Conservation (phyloP, 2,113 vertebrate species). For the Paramisgurnus dabryanus region DNA sequence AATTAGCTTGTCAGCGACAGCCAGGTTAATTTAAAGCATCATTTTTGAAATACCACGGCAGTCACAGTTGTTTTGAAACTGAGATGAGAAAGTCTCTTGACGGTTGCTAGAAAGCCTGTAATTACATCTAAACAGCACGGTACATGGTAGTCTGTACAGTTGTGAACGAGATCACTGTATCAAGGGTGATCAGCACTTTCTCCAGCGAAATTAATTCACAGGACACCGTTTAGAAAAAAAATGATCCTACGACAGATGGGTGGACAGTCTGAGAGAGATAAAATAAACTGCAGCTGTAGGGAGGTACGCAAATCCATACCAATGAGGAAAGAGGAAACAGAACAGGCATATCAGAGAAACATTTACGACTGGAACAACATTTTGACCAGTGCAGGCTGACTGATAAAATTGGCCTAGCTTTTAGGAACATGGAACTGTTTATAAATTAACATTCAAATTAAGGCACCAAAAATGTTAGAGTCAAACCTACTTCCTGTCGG, state of each 20-base stretch:
- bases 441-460: conserved; percentile 17
- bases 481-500: neutral
- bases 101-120: conserved; percentile 13
- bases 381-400: neutral
- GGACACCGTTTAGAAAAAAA: neutral
- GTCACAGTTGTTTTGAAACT: conserved; percentile 1
- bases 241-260: neutral
- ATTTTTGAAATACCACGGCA: conserved; percentile 5
- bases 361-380: neutral
- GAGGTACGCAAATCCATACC: neutral
- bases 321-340: neutral
- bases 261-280: neutral
- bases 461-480: neutral
- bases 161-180: neutral
- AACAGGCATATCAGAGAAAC: neutral
- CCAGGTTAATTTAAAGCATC: conserved; percentile 18
- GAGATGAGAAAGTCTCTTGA: conserved; percentile 23
- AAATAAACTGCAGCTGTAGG: neutral
- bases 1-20: conserved; percentile 1
- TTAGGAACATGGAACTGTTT: conserved; percentile 18
- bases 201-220: neutral
- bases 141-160: conserved; percentile 17
- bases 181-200: conserved; percentile 24
- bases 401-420: conserved; percentile 15
- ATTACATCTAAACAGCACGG: conserved; percentile 20